phyloP scores from a whole-genome alignment of 2,113 vertebrate genomes.

The Sphyrna mokarran region DNA sequence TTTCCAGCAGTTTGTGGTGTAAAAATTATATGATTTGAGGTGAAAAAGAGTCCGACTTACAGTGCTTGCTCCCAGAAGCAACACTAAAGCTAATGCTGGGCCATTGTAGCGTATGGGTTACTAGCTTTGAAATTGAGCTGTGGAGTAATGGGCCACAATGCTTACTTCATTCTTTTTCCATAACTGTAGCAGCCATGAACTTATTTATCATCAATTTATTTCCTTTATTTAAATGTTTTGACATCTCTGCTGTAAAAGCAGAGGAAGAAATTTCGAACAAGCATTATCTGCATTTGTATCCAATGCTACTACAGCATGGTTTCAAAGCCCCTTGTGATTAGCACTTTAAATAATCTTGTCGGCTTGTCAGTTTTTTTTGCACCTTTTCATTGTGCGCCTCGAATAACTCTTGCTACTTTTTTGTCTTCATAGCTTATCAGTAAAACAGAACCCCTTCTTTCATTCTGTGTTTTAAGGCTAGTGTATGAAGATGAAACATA shows the following conservation, averaged over 20 bases:
- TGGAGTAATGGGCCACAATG: neutral
- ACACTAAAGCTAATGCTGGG: neutral
- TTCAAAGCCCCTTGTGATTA: neutral
- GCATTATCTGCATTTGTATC: neutral
- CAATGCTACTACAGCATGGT: neutral
- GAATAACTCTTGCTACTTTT: neutral
- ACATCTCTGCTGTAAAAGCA: neutral
- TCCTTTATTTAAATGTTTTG: neutral
- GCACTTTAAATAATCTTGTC: constrained; percentile 7
- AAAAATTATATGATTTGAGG: neutral
- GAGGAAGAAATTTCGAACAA: neutral
- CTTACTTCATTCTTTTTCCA: neutral
- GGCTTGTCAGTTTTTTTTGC: neutral
- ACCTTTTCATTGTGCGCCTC: neutral
- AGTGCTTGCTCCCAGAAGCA: neutral
- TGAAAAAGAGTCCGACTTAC: neutral
- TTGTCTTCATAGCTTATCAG: neutral
- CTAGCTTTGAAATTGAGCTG: neutral
- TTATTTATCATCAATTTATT: neutral
- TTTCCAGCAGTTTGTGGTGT: neutral
- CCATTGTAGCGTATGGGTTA: neutral
- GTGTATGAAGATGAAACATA: neutral
- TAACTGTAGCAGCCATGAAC: neutral
- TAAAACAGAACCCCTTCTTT: neutral
- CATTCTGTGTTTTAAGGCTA: constrained; percentile 28